phyloP scores from a whole-genome alignment of 2,113 vertebrate species.

The Vulpes vulpes region DNA sequence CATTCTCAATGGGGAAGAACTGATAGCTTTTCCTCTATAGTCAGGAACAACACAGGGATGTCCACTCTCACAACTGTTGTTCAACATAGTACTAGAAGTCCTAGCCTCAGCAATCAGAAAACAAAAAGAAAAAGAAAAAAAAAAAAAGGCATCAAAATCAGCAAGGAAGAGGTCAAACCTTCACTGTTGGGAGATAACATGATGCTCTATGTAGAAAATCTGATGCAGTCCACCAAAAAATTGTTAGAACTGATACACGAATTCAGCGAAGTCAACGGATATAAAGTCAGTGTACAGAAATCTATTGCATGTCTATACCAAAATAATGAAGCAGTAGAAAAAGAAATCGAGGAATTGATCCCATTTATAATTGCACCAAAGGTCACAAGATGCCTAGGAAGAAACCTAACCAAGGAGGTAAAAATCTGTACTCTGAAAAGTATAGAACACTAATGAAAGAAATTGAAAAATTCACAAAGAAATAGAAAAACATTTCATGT shows the following conservation, averaged over 20 bases:
- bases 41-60: neutral
- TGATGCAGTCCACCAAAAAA: neutral
- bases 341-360: neutral
- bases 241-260: neutral
- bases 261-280: neutral
- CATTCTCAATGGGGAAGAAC: too few relatives aligned
- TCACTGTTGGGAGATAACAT: neutral
- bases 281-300: neutral
- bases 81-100: neutral
- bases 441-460: too few relatives aligned
- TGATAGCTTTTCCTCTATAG: too few relatives aligned
- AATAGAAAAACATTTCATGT: too few relatives aligned
- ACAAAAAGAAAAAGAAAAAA: neutral
- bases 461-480: too few relatives aligned
- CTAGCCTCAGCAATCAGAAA: neutral
- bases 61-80: neutral
- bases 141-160: neutral
- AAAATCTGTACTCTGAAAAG: too few relatives aligned
- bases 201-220: neutral
- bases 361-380: too few relatives aligned
- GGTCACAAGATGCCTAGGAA: too few relatives aligned
- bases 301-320: neutral
- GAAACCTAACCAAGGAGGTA: too few relatives aligned
- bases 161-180: neutral
- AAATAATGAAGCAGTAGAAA: neutral